These are phyloP conservation scores for Sturnira hondurensis DNA, from an alignment of 2,113 vertebrate genomes.

Conservation along the genomic window DNA sequence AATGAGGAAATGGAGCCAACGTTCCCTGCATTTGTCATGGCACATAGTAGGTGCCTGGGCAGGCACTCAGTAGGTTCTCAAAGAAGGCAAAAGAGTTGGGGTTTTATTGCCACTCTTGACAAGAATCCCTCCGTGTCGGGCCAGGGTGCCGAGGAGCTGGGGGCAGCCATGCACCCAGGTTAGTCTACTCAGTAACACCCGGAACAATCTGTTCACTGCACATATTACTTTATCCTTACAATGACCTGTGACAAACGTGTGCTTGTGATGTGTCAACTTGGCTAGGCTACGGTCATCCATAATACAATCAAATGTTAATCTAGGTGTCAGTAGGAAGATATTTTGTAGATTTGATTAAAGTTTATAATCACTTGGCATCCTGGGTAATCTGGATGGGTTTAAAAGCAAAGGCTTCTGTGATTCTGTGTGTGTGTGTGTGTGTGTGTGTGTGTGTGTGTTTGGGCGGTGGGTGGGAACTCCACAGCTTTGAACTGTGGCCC, in stretches of 20 bases:
- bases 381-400: not conserved
- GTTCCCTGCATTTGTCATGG: not conserved
- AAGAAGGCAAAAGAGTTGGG: not conserved
- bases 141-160: not conserved
- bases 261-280: not conserved
- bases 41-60: not conserved
- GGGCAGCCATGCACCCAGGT: not conserved
- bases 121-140: not conserved
- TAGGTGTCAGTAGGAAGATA: not conserved
- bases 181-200: not conserved
- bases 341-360: not conserved
- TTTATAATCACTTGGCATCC: not conserved
- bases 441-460: not conserved
- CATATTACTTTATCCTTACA: not conserved
- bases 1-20: not conserved
- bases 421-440: not conserved
- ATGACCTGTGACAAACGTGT: not conserved
- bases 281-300: not conserved
- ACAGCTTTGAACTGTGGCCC: not conserved
- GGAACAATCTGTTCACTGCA: not conserved
- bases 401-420: not conserved
- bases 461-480: not conserved
- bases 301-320: not conserved
- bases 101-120: not conserved
- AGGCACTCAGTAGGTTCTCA: not conserved